Base-by-base conservation (phyloP, 2,888 invertebrate species). In the Perizoma flavofasciatum region DNA sequence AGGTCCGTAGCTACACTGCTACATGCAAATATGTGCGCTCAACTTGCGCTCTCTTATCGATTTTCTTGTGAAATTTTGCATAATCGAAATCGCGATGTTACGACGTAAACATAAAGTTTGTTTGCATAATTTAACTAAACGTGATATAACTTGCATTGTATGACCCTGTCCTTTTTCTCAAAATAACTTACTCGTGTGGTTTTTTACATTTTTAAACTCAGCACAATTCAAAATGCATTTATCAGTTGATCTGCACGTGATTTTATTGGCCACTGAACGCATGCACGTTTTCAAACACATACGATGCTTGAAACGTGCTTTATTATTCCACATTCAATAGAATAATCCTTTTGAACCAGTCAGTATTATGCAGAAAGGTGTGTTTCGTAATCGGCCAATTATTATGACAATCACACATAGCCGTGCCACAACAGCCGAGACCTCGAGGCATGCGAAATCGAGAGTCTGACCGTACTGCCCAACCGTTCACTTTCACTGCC, bases 371-470 rank as follows among this genome's bases (percentile, higher is more conserved):
- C 58, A 58, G 62, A 55, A 55, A 62, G 61, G 50, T 55, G 58
- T 45, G 55, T 73, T 71, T 67, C 73, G 72, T 74, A 71, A 73
- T 67, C 68, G 69, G 50, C 50, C 66, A 64, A 71, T 70, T 65
- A 68, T 68, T 59, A 68, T 68, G 67, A 66, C 66, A 66, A 65
- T 66, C 69, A 65, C 65, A 66, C 55, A 65, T 59, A 58, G 59
- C 58, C 47, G 51, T 53, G 63, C 63, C 61, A 61, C 55, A 68
- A 59, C 72, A 68, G 71, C 63, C 64, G 66, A 58, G 77, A 77
- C 79, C 78, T 79, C 79, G 78, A 70, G 73, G 68, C 74, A 72
- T 81, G 81, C 83, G 83, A 87, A 85, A 86, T 83, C 82, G 83
- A 83, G 82, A 81, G 81, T 82, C 75, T 61, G 73, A 71, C 77